A percentile compares a stretch with the other conserved stretches of the same genome.
Evolutionary conservation across 2,113 vertebrate genomes (phyloP).

Genomic region (human): DNA sequence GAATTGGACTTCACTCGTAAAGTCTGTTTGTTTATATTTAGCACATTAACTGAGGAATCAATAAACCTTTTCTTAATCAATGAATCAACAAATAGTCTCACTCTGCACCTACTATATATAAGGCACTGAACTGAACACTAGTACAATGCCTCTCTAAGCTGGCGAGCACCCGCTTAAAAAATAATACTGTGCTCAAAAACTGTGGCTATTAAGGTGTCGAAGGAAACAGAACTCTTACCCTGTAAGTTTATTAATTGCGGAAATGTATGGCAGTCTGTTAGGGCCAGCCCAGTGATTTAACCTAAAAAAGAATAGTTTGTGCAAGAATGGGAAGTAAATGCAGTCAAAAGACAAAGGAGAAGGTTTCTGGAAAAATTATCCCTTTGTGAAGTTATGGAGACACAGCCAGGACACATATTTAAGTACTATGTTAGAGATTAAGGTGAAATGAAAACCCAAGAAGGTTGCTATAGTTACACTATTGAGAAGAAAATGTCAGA

Average conservation of each 20-base stretch:
- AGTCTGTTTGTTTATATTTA: constrained; percentile 45
- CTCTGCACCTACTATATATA: background rate
- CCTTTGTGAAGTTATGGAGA: constrained; percentile 12
- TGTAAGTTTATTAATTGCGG: background rate
- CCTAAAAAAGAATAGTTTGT: constrained; percentile 7
- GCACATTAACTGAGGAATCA: constrained; percentile 26
- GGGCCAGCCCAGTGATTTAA: background rate
- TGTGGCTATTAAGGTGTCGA: background rate
- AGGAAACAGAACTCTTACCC: background rate
- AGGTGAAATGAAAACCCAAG: constrained; percentile 34
- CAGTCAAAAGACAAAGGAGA: background rate
- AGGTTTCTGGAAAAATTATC: background rate
- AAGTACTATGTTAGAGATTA: background rate
- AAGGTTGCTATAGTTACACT: background rate
- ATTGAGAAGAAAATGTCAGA: background rate
- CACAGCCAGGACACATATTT: background rate
- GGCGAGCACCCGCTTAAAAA: constrained; percentile 25
- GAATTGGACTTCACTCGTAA: background rate
- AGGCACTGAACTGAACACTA: background rate
- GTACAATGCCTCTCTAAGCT: background rate
- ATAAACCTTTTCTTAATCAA: background rate
- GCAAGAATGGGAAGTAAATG: constrained; percentile 27
- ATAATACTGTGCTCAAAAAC: background rate
- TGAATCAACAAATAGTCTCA: background rate
- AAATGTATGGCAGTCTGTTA: background rate